Evolutionary conservation across 2,113 vertebrate species (phyloP).

Genomic region (Formicarius rufipectus): DNA sequence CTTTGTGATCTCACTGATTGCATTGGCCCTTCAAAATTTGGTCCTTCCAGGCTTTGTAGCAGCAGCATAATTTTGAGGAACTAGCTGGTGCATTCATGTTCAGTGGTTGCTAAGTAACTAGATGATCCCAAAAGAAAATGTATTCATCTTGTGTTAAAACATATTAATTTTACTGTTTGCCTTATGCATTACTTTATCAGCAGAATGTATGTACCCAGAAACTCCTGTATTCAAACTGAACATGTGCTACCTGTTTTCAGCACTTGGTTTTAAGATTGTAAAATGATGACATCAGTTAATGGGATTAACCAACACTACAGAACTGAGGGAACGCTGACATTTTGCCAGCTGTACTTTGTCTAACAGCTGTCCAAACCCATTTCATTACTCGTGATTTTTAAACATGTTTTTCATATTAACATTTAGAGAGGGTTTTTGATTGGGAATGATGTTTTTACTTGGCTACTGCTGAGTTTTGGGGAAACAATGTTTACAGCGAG

Average conservation of each 20-base stretch:
- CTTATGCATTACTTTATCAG: neutral
- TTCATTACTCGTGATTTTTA: neutral
- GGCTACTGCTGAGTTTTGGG: neutral
- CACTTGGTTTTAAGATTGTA: neutral
- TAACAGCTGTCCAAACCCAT: neutral
- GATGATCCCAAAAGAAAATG: slow-evolving; percentile 32
- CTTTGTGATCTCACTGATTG: neutral
- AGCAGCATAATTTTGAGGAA: neutral
- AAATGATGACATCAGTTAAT: neutral
- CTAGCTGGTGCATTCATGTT: neutral
- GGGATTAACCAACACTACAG: neutral
- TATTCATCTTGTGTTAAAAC: slow-evolving; percentile 30
- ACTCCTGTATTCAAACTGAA: neutral
- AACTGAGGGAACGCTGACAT: neutral
- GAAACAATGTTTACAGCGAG: neutral
- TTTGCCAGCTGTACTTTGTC: neutral
- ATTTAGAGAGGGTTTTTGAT: neutral
- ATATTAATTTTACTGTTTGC: slow-evolving; percentile 33
- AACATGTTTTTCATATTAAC: neutral
- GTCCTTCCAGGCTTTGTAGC: neutral
- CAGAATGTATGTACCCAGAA: neutral
- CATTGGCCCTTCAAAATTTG: neutral
- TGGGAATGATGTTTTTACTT: neutral
- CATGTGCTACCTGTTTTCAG: neutral
- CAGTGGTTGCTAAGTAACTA: slow-evolving; percentile 61